These are phyloP conservation scores for Oreonectes daqikongensis DNA, from an alignment of 2,797 vertebrate genomes.

Conservation along the genomic window DNA sequence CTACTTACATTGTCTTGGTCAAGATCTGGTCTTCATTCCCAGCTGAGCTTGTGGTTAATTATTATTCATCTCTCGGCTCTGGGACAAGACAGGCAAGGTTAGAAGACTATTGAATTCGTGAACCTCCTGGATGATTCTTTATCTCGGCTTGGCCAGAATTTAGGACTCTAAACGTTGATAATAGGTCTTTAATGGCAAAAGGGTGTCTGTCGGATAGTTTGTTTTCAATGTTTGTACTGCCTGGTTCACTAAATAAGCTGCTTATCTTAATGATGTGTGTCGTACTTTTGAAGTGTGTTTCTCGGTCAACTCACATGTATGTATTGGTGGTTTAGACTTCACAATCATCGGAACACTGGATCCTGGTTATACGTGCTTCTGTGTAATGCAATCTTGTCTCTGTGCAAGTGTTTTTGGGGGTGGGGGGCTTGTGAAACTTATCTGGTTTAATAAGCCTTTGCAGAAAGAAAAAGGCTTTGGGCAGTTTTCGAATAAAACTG, in stretches of 20 bases:
- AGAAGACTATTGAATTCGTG: slow-evolving; percentile 16
- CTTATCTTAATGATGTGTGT: background rate
- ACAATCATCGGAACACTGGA: slow-evolving; percentile 68
- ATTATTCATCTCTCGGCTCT: slow-evolving; percentile 51
- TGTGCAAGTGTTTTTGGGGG: slow-evolving; percentile 55
- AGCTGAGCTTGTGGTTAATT: slow-evolving; percentile 51
- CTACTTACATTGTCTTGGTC: background rate
- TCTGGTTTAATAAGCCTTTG: slow-evolving; percentile 58
- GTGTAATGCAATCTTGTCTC: slow-evolving; percentile 75
- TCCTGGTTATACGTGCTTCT: slow-evolving; percentile 74
- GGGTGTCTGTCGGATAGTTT: background rate
- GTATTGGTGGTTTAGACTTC: slow-evolving; percentile 47
- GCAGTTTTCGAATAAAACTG: slow-evolving; percentile 48
- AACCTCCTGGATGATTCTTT: slow-evolving; percentile 14
- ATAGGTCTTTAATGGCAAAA: slow-evolving; percentile 2
- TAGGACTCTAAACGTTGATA: background rate
- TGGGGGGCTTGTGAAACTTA: slow-evolving; percentile 65
- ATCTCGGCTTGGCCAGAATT: background rate
- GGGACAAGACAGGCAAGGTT: slow-evolving; percentile 18
- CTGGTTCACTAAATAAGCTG: background rate
- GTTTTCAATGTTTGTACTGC: background rate
- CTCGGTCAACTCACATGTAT: background rate
- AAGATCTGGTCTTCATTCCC: slow-evolving; percentile 1
- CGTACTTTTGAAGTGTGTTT: background rate
- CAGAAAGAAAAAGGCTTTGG: slow-evolving; percentile 49